A percentile compares a stretch with the other conserved stretches of the same genome.
phyloP scores from a whole-genome alignment of 2,888 invertebrate genomes.

The Adineta ricciae region DNA sequence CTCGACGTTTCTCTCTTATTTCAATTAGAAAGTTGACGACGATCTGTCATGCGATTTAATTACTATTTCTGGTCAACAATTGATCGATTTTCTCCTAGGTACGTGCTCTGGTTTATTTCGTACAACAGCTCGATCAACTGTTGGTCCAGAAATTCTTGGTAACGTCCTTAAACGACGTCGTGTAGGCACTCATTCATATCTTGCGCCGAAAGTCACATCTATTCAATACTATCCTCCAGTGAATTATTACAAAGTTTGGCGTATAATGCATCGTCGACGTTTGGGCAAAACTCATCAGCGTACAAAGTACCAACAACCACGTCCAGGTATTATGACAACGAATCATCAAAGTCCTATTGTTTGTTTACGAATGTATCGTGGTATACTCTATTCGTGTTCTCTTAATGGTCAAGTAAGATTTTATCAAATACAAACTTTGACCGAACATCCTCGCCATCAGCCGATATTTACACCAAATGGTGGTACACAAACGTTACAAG shows the following conservation, averaged over 20 bases:
- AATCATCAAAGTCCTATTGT: conserved; percentile 17
- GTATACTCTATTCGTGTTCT: conserved; percentile 17
- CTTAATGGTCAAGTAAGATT: conserved; percentile 8
- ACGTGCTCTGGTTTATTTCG: conserved; percentile 14
- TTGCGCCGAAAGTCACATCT: not conserved
- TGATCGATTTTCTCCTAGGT: conserved; percentile 5
- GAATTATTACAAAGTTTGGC: not conserved
- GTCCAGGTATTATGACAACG: not conserved
- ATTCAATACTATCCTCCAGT: not conserved
- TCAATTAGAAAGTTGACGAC: not conserved
- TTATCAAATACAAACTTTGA: not conserved
- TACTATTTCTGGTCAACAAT: not conserved
- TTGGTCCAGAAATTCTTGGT: not conserved
- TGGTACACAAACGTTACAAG: conserved; percentile 19
- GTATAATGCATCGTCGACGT: conserved; percentile 8
- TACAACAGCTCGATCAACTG: not conserved
- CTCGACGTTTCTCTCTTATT: not conserved
- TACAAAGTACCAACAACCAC: conserved; percentile 1
- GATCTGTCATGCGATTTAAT: not conserved
- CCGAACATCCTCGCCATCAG: not conserved
- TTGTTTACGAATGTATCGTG: conserved; percentile 9
- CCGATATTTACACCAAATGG: conserved; percentile 19
- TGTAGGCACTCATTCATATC: not conserved
- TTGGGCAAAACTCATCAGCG: not conserved
- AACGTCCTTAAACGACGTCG: not conserved